phyloP scores from a whole-genome alignment of 2,888 invertebrate genomes.

The Xanthia icteritia region DNA sequence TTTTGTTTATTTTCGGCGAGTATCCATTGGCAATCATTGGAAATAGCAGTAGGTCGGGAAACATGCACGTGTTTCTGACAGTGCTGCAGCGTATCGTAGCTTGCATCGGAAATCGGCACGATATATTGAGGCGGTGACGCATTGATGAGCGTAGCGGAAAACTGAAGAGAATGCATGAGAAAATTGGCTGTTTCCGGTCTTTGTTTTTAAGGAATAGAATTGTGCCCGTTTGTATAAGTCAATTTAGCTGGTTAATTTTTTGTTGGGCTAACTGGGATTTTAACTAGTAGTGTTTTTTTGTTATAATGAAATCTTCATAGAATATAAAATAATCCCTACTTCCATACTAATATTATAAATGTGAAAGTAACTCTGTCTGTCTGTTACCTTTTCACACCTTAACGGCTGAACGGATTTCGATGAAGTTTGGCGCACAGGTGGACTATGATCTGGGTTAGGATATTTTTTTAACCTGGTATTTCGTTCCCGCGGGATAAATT shows the following conservation, averaged over 20 bases:
- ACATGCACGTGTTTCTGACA: conserved; percentile 46
- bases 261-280: background rate
- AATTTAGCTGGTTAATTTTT: background rate
- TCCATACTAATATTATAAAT: no score
- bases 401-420: no score
- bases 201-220: background rate
- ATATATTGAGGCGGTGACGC: conserved; percentile 56
- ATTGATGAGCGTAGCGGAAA: conserved; percentile 56
- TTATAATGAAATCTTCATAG: no score
- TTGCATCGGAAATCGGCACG: conserved; percentile 66
- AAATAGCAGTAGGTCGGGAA: conserved; percentile 41
- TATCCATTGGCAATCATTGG: no score
- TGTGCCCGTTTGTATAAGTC: background rate
- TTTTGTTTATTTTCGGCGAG: no score
- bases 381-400: no score
- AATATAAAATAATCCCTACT: no score
- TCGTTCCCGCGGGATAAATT: no score
- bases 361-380: no score
- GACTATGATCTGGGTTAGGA: no score
- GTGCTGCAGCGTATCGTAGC: conserved; percentile 56
- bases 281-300: background rate
- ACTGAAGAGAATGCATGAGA: background rate
- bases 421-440: no score
- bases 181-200: background rate
- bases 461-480: no score